Conservation (phyloP, 1,140 invertebrate species). For the Psilanteris sp. region DNA sequence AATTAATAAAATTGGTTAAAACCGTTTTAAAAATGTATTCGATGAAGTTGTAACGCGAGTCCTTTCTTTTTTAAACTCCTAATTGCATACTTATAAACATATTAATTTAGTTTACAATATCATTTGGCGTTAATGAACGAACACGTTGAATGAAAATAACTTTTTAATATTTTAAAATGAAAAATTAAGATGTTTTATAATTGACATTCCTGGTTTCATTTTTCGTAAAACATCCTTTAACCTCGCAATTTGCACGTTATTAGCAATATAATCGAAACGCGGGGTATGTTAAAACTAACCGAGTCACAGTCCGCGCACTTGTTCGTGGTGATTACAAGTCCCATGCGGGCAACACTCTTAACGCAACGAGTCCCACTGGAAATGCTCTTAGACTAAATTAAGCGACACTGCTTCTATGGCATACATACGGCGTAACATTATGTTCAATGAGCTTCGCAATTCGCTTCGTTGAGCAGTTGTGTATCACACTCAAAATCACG, state of each 20-base stretch:
- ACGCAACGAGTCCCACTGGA: constrained; percentile 60
- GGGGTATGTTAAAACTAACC: background rate
- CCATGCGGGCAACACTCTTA: constrained; percentile 57
- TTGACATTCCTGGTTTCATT: no score
- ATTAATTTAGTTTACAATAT: no score
- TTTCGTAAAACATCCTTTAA: background rate
- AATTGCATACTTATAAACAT: no score
- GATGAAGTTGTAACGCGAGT: no score
- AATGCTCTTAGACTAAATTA: constrained; percentile 66
- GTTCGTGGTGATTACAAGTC: constrained; percentile 67
- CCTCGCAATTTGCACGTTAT: constrained; percentile 27
- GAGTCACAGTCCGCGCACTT: constrained; percentile 53
- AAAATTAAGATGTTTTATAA: no score
- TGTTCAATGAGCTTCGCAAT: constrained; percentile 52
- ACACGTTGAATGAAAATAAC: no score
- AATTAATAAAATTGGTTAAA: no score
- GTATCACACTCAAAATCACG: constrained; percentile 34
- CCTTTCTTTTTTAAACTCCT: no score
- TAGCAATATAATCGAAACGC: constrained; percentile 48
- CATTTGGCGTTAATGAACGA: no score
- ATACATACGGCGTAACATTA: constrained; percentile 39
- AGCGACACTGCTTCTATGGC: constrained; percentile 49
- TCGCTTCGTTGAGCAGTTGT: constrained; percentile 27
- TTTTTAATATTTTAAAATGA: no score
- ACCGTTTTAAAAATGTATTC: no score